phyloP scores from a whole-genome alignment of 1,140 invertebrate genomes.

The Caenorhabditis inopinata region DNA sequence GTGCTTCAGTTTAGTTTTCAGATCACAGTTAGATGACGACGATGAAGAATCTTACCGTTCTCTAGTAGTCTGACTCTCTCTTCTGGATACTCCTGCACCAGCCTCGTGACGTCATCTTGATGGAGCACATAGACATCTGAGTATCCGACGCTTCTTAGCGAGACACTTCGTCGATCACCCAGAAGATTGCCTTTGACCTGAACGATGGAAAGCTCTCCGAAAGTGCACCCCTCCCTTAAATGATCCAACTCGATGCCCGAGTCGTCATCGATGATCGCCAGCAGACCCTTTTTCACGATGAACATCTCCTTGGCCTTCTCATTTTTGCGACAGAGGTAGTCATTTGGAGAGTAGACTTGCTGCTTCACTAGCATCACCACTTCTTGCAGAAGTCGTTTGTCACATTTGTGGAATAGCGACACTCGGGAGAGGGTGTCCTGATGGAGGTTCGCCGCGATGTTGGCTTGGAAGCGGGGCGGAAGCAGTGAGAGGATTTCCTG shows the following conservation, averaged over 20 bases:
- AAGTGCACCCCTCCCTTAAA: constrained; percentile 34
- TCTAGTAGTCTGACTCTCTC: constrained; percentile 20
- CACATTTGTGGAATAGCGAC: constrained; percentile 29
- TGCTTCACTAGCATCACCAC: constrained; percentile 37
- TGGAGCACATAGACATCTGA: constrained; percentile 39
- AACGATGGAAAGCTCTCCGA: constrained; percentile 36
- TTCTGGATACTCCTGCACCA: constrained; percentile 38
- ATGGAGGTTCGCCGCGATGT: constrained; percentile 34
- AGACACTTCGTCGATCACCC: background rate
- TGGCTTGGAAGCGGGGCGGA: constrained; percentile 35
- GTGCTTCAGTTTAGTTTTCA: background rate
- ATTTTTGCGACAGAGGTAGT: constrained; percentile 34
- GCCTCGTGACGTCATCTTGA: constrained; percentile 29
- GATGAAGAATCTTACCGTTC: background rate
- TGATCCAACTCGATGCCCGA: background rate
- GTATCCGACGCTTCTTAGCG: constrained; percentile 23
- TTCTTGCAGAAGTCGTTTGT: constrained; percentile 26
- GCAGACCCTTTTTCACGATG: constrained; percentile 37
- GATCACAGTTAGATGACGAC: background rate
- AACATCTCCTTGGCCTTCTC: constrained; percentile 44
- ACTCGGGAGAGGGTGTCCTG: constrained; percentile 23
- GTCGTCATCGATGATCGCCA: constrained; percentile 2
- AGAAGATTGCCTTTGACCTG: constrained; percentile 30
- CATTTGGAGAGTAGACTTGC: constrained; percentile 41
- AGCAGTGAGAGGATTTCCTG: constrained; percentile 37